phyloP scores from a whole-genome alignment of 2,888 invertebrate genomes.

The Netelia melanura region DNA sequence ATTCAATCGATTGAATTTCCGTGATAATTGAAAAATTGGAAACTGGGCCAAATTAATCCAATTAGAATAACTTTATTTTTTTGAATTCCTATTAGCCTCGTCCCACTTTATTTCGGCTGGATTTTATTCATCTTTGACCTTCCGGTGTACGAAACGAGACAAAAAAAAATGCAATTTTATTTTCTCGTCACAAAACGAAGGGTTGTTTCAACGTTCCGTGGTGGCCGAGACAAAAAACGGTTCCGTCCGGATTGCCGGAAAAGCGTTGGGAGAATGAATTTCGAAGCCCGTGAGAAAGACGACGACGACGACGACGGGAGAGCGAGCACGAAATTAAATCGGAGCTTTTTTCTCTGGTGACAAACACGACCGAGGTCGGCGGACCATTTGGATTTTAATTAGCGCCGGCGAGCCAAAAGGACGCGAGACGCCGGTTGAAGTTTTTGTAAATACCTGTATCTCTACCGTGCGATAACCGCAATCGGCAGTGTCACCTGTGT shows the following conservation, averaged over 20 bases:
- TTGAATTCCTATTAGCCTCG: no score
- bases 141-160: no score
- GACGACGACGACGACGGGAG: not conserved
- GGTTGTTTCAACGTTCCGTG: no score
- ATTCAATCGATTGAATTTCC: no score
- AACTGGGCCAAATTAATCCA: no score
- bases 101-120: no score
- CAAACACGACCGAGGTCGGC: constrained; percentile 19
- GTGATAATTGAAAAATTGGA: no score
- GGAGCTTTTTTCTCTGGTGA: not conserved
- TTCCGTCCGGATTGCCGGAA: not conserved
- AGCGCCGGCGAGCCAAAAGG: not conserved
- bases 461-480: not conserved
- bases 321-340: constrained; percentile 28
- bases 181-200: no score
- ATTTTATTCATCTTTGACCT: no score
- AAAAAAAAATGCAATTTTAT: no score
- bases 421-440: not conserved
- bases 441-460: constrained; percentile 15
- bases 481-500: not conserved
- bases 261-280: not conserved
- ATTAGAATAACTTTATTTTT: no score
- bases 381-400: constrained; percentile 43
- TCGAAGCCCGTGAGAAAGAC: not conserved
- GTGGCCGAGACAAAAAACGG: not conserved